Base-by-base conservation (phyloP, 2,888 invertebrate species). In the Heliconius charithonia region DNA sequence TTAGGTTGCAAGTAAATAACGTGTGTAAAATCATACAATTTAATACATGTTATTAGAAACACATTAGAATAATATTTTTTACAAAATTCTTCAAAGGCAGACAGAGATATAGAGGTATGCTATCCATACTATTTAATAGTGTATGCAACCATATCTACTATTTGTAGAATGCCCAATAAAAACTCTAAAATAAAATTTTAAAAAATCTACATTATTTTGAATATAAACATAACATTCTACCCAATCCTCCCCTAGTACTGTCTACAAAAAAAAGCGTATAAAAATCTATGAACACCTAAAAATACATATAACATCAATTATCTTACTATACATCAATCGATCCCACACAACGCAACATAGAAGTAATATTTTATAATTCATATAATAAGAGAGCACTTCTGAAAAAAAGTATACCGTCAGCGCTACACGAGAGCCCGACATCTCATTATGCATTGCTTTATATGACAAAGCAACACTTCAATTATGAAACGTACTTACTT, bases 381-480 rank as follows among this genome's bases (percentile, higher is more conserved):
- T 56, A 56, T 51, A 72, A 72, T 29, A 56, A 56, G 51, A 56
- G 56, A 22, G 71, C 32, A 32, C 71, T 72, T 72, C 29, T 32
- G 56, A n/a, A 72, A 72, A 71, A 51, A 72, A 51, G n/a, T 72
- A 32, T n/a, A n/a, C 12, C 56, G 56, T 56, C 71, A 72, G 71
- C 56, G 25, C 12, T 13, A 41, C 12, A 32, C 29, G 56, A 72
- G 71, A 32, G 71, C 67, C 13, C 63, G 63, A 27, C 71, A 56
- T 72, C 71, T 72, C 71, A 59, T 72, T 72, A 72, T 51, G 70
- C 71, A 22, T 72, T 72, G 22, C 56, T 67, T 67, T 56, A 51
- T 27, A 70, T 72, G 71, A 72, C 71, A 72, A 72, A 72, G 71
- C 71, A 32, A 72, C 56, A 72, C 71, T 72, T 72, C 56, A 72